Evolutionary conservation across 2,113 vertebrate genomes (phyloP).

Genomic region (Natator depressus): DNA sequence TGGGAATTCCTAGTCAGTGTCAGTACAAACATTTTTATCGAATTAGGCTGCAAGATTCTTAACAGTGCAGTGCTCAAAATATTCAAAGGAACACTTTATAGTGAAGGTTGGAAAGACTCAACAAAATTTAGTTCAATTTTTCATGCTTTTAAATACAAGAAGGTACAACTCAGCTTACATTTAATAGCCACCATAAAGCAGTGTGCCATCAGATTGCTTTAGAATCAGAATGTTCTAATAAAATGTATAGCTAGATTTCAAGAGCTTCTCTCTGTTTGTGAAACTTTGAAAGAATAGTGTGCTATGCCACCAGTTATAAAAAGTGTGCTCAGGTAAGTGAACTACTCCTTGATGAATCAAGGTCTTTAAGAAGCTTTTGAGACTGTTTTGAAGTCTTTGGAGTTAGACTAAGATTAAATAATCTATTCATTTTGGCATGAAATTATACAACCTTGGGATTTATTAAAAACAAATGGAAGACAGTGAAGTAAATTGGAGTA

Average conservation of each 20-base stretch:
- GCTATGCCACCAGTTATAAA: not conserved
- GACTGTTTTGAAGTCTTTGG: not conserved
- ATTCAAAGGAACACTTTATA: not conserved
- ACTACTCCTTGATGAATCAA: not conserved
- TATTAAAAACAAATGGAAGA: not conserved
- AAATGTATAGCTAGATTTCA: not conserved
- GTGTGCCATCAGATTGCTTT: not conserved
- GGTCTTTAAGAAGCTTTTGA: not conserved
- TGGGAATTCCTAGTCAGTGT: not conserved
- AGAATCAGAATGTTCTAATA: not conserved
- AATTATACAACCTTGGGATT: not conserved
- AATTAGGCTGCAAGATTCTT: not conserved
- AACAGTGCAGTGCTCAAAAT: not conserved
- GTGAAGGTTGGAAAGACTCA: not conserved
- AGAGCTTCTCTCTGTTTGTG: not conserved
- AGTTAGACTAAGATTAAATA: not conserved
- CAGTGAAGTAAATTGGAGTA: fast-evolving
- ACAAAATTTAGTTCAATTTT: not conserved
- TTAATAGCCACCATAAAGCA: not conserved
- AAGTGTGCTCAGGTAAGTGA: not conserved
- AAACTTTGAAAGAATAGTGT: not conserved
- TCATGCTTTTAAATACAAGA: not conserved
- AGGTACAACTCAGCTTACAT: not conserved
- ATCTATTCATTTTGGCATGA: not conserved
- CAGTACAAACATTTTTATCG: not conserved